A percentile compares a stretch with the other conserved stretches of the same genome.
Evolutionary conservation across 2,888 invertebrate species (phyloP).

Genomic region (Chrysina gloriosa): DNA sequence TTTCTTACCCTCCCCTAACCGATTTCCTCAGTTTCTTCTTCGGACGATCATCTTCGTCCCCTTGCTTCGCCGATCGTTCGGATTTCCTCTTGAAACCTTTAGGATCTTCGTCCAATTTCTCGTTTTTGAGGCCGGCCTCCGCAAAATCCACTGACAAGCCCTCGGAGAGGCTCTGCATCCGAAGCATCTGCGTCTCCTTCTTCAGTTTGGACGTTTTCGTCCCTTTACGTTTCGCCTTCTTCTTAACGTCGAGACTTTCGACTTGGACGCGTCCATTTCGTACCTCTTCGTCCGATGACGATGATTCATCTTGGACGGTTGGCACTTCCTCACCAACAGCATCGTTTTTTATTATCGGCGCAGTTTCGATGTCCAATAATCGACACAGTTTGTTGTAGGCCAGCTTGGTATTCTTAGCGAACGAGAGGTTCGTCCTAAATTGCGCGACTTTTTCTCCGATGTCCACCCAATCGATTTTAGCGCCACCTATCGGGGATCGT

Average conservation of each 20-base stretch:
- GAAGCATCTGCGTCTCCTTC: slow-evolving; percentile 65
- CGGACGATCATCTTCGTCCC: neutral
- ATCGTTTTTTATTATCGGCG: slow-evolving; percentile 55
- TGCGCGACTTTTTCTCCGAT: slow-evolving; percentile 60
- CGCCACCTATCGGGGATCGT: slow-evolving; percentile 59
- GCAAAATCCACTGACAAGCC: slow-evolving; percentile 60
- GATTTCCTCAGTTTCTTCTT: slow-evolving; percentile 42
- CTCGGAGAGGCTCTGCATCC: slow-evolving; percentile 65
- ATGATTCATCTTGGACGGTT: slow-evolving; percentile 46
- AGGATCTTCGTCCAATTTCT: slow-evolving; percentile 29
- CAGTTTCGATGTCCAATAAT: slow-evolving; percentile 61
- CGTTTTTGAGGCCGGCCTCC: slow-evolving; percentile 48
- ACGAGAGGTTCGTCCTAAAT: slow-evolving; percentile 60
- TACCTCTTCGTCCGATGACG: slow-evolving; percentile 47
- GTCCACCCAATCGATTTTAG: slow-evolving; percentile 63
- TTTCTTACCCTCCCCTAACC: too few relatives aligned
- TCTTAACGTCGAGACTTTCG: slow-evolving; percentile 51
- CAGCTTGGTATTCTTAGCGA: slow-evolving; percentile 64
- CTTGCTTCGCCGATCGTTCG: slow-evolving; percentile 41
- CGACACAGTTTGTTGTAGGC: slow-evolving; percentile 66
- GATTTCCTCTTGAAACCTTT: neutral
- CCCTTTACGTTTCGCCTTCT: slow-evolving; percentile 57
- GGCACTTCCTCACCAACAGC: slow-evolving; percentile 37
- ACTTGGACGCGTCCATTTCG: slow-evolving; percentile 40
- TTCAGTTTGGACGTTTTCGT: slow-evolving; percentile 64